These are phyloP conservation scores for Monoplex corrugatus DNA, from an alignment of 2,888 invertebrate species.

Conservation along the genomic window DNA sequence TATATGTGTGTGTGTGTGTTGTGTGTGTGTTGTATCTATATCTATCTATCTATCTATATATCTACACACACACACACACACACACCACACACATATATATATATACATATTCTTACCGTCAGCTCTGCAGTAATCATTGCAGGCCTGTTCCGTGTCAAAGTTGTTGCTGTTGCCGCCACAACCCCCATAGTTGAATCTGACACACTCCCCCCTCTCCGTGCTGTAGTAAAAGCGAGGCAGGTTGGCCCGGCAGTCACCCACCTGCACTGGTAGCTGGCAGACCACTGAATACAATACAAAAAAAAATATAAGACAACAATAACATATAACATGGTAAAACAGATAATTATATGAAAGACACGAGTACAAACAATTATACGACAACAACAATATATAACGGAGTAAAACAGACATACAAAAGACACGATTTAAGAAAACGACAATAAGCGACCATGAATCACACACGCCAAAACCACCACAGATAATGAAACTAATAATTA, in stretches of 20 bases:
- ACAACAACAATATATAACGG: no score
- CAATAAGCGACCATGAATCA: no score
- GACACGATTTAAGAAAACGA: background rate
- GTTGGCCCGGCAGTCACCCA: constrained; percentile 71
- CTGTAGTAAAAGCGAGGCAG: constrained; percentile 88
- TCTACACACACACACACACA: background rate
- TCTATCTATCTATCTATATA: no score
- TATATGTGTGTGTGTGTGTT: no score
- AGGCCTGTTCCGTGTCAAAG: constrained; percentile 91
- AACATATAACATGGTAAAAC: no score
- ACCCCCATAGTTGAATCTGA: constrained; percentile 86
- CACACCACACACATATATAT: background rate
- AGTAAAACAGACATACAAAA: background rate
- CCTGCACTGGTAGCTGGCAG: constrained; percentile 63
- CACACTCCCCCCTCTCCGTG: constrained; percentile 85
- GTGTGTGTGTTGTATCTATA: no score
- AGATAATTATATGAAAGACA: no score
- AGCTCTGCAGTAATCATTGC: constrained; percentile 83
- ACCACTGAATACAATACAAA: constrained; percentile 85
- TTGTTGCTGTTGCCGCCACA: constrained; percentile 81
- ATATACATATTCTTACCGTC: constrained; percentile 44
- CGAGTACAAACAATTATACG: background rate
- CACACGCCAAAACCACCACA: no score
- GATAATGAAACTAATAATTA: no score
- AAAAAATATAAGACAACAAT: no score